Conservation (phyloP, 1,140 invertebrate genomes). For the Tyrophagus putrescentiae region DNA sequence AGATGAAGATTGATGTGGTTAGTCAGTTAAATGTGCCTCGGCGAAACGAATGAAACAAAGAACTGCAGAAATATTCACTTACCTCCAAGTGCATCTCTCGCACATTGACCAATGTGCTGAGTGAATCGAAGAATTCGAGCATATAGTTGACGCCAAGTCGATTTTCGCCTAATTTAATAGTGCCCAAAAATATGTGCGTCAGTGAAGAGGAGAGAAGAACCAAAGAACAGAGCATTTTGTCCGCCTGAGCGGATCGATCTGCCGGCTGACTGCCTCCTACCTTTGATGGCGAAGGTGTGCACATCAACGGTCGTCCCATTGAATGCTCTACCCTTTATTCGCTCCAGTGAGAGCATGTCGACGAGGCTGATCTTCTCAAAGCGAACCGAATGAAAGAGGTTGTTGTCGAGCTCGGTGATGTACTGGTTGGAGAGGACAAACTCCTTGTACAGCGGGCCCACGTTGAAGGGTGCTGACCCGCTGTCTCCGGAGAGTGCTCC, state of each 20-base stretch:
- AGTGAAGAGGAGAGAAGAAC: not conserved
- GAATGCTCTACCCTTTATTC: not conserved
- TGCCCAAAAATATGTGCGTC: not conserved
- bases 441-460: constrained; percentile 7
- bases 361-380: constrained; percentile 1
- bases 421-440: not conserved
- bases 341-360: not conserved
- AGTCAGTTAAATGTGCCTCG: too few species aligned
- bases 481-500: not conserved
- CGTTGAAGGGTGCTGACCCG: not conserved
- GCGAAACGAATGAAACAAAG: too few species aligned
- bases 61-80: too few species aligned
- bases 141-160: not conserved
- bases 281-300: not conserved
- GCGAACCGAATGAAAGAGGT: constrained; percentile 6
- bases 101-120: not conserved
- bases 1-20: too few species aligned
- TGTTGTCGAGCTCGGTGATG: not conserved
- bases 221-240: not conserved
- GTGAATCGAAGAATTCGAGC: constrained; percentile 3
- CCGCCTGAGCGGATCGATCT: not conserved
- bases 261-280: not conserved
- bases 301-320: constrained; percentile 11
- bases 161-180: constrained; percentile 8
- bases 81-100: constrained; percentile 3